Conservation (phyloP, 2,113 vertebrate genomes). For the Rhipidura dahli region DNA sequence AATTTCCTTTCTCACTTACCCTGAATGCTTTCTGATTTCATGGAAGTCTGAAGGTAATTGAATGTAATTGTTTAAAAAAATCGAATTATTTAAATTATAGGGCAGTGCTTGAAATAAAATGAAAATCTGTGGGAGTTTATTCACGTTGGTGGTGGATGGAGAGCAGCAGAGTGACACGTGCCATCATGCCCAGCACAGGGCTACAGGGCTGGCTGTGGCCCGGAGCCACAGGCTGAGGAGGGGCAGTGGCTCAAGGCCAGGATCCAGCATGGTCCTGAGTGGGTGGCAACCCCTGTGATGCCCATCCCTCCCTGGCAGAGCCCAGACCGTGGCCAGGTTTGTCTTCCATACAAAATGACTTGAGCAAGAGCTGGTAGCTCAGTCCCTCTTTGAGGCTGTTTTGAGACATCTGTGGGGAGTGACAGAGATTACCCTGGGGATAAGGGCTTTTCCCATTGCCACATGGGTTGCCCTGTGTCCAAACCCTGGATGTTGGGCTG, state of each 20-base stretch:
- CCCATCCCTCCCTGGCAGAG: background rate
- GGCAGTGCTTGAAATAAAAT: background rate
- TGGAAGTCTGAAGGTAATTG: constrained; percentile 36
- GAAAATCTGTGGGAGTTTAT: background rate
- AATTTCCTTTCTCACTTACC: background rate
- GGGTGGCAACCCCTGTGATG: background rate
- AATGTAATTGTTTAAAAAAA: constrained; percentile 52
- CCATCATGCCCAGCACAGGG: accelerated
- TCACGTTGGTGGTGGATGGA: background rate
- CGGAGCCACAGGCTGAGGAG: background rate
- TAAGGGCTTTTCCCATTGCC: background rate
- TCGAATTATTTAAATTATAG: constrained; percentile 36
- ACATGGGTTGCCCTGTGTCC: accelerated
- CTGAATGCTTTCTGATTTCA: constrained; percentile 17
- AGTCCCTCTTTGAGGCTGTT: background rate
- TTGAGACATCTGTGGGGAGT: background rate
- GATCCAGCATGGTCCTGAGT: accelerated
- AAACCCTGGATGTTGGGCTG: accelerated
- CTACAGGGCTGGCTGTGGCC: background rate
- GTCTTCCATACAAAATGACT: background rate
- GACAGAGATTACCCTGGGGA: background rate
- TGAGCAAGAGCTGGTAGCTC: background rate
- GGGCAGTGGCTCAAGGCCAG: accelerated
- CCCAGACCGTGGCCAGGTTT: background rate
- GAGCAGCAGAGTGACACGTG: accelerated